Evolutionary conservation across 2,888 invertebrate genomes (phyloP).

Genomic region (Steinernema hermaphroditum): DNA sequence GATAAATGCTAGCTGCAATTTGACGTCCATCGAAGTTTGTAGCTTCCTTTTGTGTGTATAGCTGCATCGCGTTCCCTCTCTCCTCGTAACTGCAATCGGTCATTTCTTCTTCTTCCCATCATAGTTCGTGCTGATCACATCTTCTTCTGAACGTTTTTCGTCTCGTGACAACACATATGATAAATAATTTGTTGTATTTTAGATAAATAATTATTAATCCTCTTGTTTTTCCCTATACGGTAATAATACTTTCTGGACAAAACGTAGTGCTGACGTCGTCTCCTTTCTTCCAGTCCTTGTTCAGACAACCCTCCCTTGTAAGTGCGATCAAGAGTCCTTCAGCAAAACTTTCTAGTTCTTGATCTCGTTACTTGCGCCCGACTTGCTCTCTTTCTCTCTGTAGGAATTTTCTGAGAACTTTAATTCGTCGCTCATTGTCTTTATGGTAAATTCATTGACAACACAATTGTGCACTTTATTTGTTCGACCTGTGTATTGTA

Average conservation of each 20-base stretch:
- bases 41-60: slow-evolving; percentile 24
- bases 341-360: not conserved
- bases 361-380: slow-evolving; percentile 27
- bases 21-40: slow-evolving; percentile 7
- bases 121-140: not conserved
- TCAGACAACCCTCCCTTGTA: not conserved
- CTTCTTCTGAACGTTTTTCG: not conserved
- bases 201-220: slow-evolving; percentile 28
- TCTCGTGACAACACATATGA: too few species aligned
- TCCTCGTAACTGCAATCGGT: slow-evolving; percentile 28
- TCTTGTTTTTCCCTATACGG: too few species aligned
- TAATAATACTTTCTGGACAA: too few species aligned
- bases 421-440: slow-evolving; percentile 14
- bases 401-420: not conserved
- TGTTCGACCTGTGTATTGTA: not conserved
- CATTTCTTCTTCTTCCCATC: not conserved
- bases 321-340: slow-evolving; percentile 20
- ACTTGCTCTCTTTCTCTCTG: not conserved
- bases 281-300: not conserved
- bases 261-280: too few species aligned
- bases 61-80: slow-evolving; percentile 15
- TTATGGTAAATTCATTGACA: not conserved
- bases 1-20: slow-evolving; percentile 27
- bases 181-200: not conserved
- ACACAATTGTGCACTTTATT: not conserved